These are phyloP conservation scores for Pelosia muscerda DNA, from an alignment of 2,888 invertebrate genomes.

Conservation along the genomic window DNA sequence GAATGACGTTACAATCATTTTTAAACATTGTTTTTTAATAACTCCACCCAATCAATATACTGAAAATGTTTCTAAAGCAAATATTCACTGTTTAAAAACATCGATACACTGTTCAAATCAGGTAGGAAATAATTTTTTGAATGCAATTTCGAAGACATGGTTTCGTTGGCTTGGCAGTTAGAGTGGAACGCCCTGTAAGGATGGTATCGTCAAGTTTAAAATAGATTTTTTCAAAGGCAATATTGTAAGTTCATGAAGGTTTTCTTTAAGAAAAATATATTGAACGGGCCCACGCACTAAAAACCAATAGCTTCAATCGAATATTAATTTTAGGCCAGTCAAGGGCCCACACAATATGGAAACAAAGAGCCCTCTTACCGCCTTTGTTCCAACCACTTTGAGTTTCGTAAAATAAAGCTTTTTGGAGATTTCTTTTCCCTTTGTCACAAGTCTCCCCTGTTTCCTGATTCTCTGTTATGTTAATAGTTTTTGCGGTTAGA, in stretches of 20 bases:
- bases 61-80: too few species aligned
- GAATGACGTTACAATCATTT: too few species aligned
- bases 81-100: too few species aligned
- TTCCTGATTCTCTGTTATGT: slow-evolving; percentile 59
- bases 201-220: too few species aligned
- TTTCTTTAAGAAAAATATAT: not conserved
- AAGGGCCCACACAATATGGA: slow-evolving; percentile 62
- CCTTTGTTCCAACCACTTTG: slow-evolving; percentile 68
- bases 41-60: too few species aligned
- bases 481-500: slow-evolving; percentile 56
- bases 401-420: slow-evolving; percentile 58
- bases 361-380: slow-evolving; percentile 65
- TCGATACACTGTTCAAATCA: too few species aligned
- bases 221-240: not conserved
- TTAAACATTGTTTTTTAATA: too few species aligned
- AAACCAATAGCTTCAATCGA: slow-evolving; percentile 66
- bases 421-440: slow-evolving; percentile 67
- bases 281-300: slow-evolving; percentile 5
- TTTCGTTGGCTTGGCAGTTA: too few species aligned
- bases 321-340: slow-evolving; percentile 67
- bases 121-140: too few species aligned
- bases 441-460: slow-evolving; percentile 59
- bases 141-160: too few species aligned
- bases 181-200: too few species aligned
- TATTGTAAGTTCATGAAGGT: not conserved